Percentiles rank a stretch among this genome's conserved stretches.
Evolutionary conservation across 2,797 vertebrate genomes (phyloP).

Genomic region (Pyrocephalus nanus): DNA sequence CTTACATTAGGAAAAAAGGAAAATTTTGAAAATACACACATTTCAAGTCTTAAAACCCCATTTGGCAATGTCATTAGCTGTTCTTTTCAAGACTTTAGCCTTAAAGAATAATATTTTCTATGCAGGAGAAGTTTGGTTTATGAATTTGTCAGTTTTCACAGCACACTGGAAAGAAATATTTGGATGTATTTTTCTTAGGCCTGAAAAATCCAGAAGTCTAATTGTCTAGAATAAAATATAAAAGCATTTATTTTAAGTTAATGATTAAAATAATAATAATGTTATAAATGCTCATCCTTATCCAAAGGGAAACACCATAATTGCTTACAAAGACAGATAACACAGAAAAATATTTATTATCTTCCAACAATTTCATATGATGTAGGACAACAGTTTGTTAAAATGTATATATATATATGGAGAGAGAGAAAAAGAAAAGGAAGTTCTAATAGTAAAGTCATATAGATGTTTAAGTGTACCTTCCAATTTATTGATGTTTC

Average conservation of each 20-base stretch:
- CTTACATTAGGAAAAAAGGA: not conserved
- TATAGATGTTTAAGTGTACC: fast-evolving
- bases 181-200: not conserved
- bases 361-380: not conserved
- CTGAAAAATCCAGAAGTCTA: not conserved
- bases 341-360: not conserved
- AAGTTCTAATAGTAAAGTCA: not conserved
- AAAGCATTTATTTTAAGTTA: not conserved
- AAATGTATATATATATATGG: not conserved
- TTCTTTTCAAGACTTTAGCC: not conserved
- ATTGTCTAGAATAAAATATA: not conserved
- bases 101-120: not conserved
- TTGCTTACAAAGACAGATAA: not conserved
- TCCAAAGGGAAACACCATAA: not conserved
- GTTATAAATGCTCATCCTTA: not conserved
- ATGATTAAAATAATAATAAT: not conserved
- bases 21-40: not conserved
- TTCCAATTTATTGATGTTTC: not conserved
- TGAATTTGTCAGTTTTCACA: not conserved
- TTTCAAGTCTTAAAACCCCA: not conserved
- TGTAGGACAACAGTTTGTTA: not conserved
- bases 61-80: not conserved
- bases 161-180: not conserved
- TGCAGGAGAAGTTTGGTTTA: not conserved
- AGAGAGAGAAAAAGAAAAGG: not conserved